A percentile compares a stretch with the other conserved stretches of the same genome.
phyloP scores from a whole-genome alignment of 2,113 vertebrate species.

The Notechis scutatus region DNA sequence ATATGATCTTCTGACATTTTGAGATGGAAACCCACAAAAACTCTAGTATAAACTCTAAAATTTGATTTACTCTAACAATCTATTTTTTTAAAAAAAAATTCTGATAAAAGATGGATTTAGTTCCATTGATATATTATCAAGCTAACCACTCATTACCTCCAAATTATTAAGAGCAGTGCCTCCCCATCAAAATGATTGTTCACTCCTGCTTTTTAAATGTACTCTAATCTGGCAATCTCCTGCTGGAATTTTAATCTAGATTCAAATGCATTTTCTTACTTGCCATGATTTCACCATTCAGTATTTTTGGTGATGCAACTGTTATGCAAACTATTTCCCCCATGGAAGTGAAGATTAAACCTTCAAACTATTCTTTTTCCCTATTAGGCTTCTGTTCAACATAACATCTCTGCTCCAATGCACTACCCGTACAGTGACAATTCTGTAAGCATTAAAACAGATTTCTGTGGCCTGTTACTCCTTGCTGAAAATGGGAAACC shows the following conservation, averaged over 20 bases:
- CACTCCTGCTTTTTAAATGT: neutral
- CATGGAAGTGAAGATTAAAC: neutral
- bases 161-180: neutral
- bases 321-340: neutral
- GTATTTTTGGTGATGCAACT: neutral
- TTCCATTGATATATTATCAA: neutral
- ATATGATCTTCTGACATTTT: neutral
- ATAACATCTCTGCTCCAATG: neutral
- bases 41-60: neutral
- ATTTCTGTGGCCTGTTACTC: neutral
- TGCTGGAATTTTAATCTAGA: neutral
- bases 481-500: neutral
- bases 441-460: neutral
- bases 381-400: neutral
- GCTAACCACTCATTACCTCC: neutral
- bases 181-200: neutral
- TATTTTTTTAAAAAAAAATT: neutral
- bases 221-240: neutral
- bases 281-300: neutral
- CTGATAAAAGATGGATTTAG: neutral
- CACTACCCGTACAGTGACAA: neutral
- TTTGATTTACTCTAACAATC: neutral
- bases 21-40: neutral
- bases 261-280: neutral
- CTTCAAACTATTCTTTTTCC: neutral